These are phyloP conservation scores for Triplophysa bombifrons DNA, from an alignment of 2,797 vertebrate genomes.

Conservation along the genomic window DNA sequence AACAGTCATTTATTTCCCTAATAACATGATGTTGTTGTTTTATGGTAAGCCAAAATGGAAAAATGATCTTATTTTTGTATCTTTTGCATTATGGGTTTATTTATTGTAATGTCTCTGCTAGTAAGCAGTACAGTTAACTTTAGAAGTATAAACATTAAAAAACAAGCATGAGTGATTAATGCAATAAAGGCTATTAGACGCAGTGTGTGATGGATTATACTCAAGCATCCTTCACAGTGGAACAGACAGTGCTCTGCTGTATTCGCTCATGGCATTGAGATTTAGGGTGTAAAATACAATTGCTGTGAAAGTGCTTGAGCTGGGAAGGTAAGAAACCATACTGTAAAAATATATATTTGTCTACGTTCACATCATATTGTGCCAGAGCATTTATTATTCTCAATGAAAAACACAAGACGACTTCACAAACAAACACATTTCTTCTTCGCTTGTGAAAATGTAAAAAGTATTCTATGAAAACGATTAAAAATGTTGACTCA, in stretches of 20 bases:
- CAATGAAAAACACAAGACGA: conserved; percentile 58
- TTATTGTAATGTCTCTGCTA: conserved; percentile 47
- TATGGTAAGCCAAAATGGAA: conserved; percentile 49
- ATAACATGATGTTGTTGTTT: conserved; percentile 59
- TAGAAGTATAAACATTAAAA: conserved; percentile 34
- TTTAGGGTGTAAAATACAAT: conserved; percentile 9
- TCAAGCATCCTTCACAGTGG: conserved; percentile 18
- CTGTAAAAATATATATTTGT: conserved; percentile 57
- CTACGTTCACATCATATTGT: conserved; percentile 61
- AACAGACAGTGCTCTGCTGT: conserved; percentile 32
- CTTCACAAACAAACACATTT: conserved; percentile 65
- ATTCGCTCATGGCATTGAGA: conserved; percentile 45
- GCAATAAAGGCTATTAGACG: conserved; percentile 40
- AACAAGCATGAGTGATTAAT: conserved; percentile 56
- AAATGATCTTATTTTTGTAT: conserved; percentile 76
- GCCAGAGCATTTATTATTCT: conserved; percentile 58
- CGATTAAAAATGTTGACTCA: conserved; percentile 73
- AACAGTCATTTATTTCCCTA: conserved; percentile 56
- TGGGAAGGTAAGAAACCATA: conserved; percentile 23
- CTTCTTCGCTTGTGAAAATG: conserved; percentile 81
- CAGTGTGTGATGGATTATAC: conserved; percentile 36
- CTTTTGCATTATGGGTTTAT: conserved; percentile 62
- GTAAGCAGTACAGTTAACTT: conserved; percentile 32
- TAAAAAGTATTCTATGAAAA: conserved; percentile 80
- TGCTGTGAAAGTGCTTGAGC: conserved; percentile 28